Conservation (phyloP, 2,797 vertebrate genomes). For the Schizothorax lantsangensis region DNA sequence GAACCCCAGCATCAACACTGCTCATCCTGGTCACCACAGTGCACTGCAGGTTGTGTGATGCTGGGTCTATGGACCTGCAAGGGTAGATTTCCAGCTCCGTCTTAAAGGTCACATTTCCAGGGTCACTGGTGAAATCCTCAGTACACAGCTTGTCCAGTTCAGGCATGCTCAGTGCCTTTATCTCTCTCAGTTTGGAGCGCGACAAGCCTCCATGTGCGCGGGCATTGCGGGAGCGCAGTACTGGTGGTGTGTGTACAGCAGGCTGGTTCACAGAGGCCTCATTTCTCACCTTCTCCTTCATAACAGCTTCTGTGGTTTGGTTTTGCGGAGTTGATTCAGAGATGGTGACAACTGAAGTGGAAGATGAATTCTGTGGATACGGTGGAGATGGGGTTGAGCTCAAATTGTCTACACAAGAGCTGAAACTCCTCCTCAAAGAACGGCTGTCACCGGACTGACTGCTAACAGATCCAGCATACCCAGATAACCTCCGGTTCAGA, state of each 20-base stretch:
- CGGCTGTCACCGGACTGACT: slow-evolving; percentile 67
- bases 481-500: slow-evolving; percentile 81
- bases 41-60: slow-evolving; percentile 47
- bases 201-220: slow-evolving; percentile 71
- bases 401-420: slow-evolving; percentile 79
- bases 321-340: slow-evolving; percentile 60
- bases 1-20: slow-evolving; percentile 56
- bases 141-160: slow-evolving; percentile 89
- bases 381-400: slow-evolving; percentile 64
- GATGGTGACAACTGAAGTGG: slow-evolving; percentile 56
- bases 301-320: slow-evolving; percentile 20
- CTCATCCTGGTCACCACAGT: slow-evolving; percentile 55
- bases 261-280: slow-evolving; percentile 33
- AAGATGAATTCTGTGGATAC: slow-evolving; percentile 67
- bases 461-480: slow-evolving; percentile 71
- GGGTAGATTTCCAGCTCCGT: slow-evolving; percentile 77
- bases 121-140: slow-evolving; percentile 73
- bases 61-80: slow-evolving; percentile 10
- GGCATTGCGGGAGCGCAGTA: slow-evolving; percentile 74
- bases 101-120: slow-evolving; percentile 68
- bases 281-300: slow-evolving; percentile 36
- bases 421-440: slow-evolving; percentile 80
- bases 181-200: slow-evolving; percentile 84
- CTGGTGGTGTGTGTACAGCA: slow-evolving; percentile 63
- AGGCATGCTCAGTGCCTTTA: slow-evolving; percentile 92